Evolutionary conservation across 1,140 invertebrate species (phyloP).

Genomic region (Drosophila busckii): DNA sequence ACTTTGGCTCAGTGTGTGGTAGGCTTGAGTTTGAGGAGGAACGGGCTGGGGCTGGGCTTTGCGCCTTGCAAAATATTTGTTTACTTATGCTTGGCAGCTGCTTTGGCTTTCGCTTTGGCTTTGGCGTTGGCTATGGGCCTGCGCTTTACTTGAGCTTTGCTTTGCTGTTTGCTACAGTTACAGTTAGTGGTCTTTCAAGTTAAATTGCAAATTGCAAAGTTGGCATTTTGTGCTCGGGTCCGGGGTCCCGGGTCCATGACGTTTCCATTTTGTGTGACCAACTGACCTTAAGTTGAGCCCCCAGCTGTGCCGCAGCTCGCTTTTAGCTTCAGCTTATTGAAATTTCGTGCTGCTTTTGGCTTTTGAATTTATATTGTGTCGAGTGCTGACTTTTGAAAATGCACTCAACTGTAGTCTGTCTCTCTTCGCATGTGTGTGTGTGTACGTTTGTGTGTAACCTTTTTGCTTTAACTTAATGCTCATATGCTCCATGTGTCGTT

Average conservation of each 20-base stretch:
- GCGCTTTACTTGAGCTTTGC: too few species aligned
- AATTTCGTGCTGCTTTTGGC: slow-evolving; percentile 47
- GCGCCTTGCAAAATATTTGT: too few species aligned
- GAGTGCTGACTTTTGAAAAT: slow-evolving; percentile 67
- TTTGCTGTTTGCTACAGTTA: slow-evolving; percentile 55
- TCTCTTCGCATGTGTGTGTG: slow-evolving; percentile 12
- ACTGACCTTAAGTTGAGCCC: slow-evolving; percentile 46
- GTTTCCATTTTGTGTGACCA: slow-evolving; percentile 55
- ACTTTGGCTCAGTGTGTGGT: slow-evolving; percentile 22
- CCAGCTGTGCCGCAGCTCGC: slow-evolving; percentile 55
- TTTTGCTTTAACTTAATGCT: slow-evolving; percentile 16
- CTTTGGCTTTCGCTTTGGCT: slow-evolving; percentile 29
- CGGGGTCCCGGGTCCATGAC: slow-evolving; percentile 21
- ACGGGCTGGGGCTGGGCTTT: too few species aligned
- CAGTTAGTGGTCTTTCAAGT: slow-evolving; percentile 43
- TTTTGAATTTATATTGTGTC: slow-evolving; percentile 67
- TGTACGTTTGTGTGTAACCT: slow-evolving; percentile 28
- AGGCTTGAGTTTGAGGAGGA: slow-evolving; percentile 12
- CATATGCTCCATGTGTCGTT: slow-evolving; percentile 1
- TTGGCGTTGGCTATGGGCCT: too few species aligned
- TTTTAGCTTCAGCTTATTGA: slow-evolving; percentile 55
- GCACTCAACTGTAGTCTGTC: slow-evolving; percentile 65
- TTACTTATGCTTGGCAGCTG: slow-evolving; percentile 12
- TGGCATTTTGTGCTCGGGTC: slow-evolving; percentile 38
- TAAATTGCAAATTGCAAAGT: slow-evolving; percentile 59